Percentiles rank a stretch among this genome's conserved stretches.
Evolutionary conservation across 1,140 invertebrate genomes (phyloP).

Genomic region (Contarinia nasturtii): DNA sequence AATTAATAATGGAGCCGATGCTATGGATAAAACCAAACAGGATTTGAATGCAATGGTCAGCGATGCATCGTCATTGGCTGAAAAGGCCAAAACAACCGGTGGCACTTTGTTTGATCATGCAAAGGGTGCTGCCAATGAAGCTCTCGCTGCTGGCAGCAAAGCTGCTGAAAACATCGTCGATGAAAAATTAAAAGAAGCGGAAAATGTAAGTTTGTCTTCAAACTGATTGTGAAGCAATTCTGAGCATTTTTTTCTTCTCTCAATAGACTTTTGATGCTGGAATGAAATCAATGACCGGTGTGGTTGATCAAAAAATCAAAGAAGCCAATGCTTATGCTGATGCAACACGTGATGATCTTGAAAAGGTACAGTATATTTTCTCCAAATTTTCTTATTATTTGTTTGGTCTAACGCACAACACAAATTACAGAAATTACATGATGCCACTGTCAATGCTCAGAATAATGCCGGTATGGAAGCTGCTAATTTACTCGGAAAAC

Average conservation of each 20-base stretch:
- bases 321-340: slow-evolving; percentile 25
- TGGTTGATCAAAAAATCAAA: slow-evolving; percentile 22
- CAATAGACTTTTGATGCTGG: slow-evolving; percentile 14
- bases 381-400: background rate
- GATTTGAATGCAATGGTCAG: background rate
- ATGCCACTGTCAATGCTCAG: slow-evolving; percentile 15
- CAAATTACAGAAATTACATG: slow-evolving; percentile 12
- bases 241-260: background rate
- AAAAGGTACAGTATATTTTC: slow-evolving; percentile 10
- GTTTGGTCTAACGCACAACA: background rate
- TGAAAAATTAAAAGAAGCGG: slow-evolving; percentile 20
- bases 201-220: slow-evolving; percentile 8
- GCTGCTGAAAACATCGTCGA: slow-evolving; percentile 21
- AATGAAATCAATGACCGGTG: slow-evolving; percentile 19
- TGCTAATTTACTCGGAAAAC: slow-evolving; percentile 18
- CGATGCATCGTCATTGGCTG: slow-evolving; percentile 4
- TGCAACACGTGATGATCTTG: slow-evolving; percentile 19
- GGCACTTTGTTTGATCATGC: slow-evolving; percentile 21
- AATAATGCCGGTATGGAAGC: slow-evolving; percentile 16
- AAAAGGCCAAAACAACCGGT: slow-evolving; percentile 12
- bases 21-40: slow-evolving; percentile 19
- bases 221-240: background rate
- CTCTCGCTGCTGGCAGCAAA: slow-evolving; percentile 23
- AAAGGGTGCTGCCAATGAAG: slow-evolving; percentile 23
- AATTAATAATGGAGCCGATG: slow-evolving; percentile 13